A percentile compares a stretch with the other conserved stretches of the same genome.
Evolutionary conservation across 2,113 vertebrate species (phyloP).

Genomic region (Dryoscopus gambensis): DNA sequence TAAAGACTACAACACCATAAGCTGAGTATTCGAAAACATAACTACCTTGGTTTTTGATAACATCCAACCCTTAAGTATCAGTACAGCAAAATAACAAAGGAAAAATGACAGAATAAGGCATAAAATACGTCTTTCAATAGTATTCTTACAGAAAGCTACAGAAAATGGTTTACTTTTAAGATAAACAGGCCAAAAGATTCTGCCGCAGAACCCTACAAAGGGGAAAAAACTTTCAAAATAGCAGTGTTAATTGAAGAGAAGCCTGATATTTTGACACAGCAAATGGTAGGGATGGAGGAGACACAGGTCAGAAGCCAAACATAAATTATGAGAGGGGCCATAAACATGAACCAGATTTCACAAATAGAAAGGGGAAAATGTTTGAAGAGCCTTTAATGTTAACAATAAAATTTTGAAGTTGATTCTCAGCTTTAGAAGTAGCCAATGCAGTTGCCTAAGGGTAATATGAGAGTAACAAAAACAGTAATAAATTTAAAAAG

Average conservation of each 20-base stretch:
- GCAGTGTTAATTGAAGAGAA: neutral
- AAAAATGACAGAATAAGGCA: neutral
- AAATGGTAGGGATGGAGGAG: constrained; percentile 8
- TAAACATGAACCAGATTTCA: constrained; percentile 57
- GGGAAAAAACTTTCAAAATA: neutral
- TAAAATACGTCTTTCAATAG: neutral
- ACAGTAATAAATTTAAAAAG: constrained; percentile 29
- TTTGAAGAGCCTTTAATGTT: constrained; percentile 55
- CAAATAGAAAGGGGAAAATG: constrained; percentile 47
- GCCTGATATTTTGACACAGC: constrained; percentile 24
- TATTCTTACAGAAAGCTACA: neutral
- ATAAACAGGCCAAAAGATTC: neutral
- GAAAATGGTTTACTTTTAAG: neutral
- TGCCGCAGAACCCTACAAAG: neutral
- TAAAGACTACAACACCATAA: neutral
- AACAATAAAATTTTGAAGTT: constrained; percentile 57
- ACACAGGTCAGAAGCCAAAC: constrained; percentile 50
- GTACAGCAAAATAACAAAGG: neutral
- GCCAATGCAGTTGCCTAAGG: neutral
- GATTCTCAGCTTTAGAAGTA: constrained; percentile 36
- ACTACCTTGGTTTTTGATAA: neutral
- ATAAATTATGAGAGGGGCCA: constrained; percentile 38
- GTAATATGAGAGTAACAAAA: constrained; percentile 34
- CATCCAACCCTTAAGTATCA: neutral
- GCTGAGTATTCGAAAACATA: neutral